Evolutionary conservation across 2,113 vertebrate genomes (phyloP).

Genomic region (Tragelaphus scriptus): DNA sequence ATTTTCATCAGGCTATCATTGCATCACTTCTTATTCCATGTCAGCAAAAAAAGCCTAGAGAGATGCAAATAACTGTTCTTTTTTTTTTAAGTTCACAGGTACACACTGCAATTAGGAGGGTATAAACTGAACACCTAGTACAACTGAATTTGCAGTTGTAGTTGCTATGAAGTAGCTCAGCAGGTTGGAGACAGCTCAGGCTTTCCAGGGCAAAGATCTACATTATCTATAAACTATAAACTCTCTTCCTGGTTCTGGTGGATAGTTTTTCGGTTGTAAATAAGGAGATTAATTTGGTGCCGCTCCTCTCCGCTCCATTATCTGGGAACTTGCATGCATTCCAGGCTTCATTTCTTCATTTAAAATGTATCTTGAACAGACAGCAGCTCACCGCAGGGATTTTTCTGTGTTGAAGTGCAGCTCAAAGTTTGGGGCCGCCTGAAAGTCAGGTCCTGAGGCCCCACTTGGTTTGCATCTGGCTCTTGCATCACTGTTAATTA

Average conservation of each 20-base stretch:
- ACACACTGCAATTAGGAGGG: constrained; percentile 55
- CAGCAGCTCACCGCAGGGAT: constrained; percentile 37
- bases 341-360: background rate
- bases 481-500: constrained; percentile 81
- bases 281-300: background rate
- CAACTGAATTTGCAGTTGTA: constrained; percentile 37
- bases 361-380: background rate
- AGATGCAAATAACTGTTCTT: background rate
- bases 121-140: constrained; percentile 35
- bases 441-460: constrained; percentile 75
- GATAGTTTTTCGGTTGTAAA: background rate
- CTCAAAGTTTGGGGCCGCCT: constrained; percentile 66
- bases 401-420: constrained; percentile 65
- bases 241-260: background rate
- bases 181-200: background rate
- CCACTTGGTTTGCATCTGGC: constrained; percentile 73
- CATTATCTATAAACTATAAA: background rate
- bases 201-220: background rate
- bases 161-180: background rate
- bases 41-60: background rate
- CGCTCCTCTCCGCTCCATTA: background rate
- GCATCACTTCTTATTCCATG: background rate
- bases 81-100: background rate
- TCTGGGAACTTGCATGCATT: background rate
- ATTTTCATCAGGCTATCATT: constrained; percentile 10